Percentiles rank a stretch among this genome's conserved stretches.
Evolutionary conservation across 2,888 invertebrate genomes (phyloP).

Genomic region (Patella ulyssiponensis): DNA sequence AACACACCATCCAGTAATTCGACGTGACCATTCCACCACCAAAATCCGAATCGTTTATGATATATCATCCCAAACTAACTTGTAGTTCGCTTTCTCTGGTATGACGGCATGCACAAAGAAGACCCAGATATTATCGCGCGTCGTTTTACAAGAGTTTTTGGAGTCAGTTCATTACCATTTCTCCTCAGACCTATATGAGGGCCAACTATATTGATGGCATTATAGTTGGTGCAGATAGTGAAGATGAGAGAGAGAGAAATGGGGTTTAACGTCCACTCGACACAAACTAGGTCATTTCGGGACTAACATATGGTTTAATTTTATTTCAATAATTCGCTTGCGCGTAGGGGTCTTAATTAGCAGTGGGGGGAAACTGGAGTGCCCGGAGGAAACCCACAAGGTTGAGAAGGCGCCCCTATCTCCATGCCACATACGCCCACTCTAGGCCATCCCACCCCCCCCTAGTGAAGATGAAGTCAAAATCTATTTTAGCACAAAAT

Average conservation of each 20-base stretch:
- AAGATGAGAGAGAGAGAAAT: constrained; percentile 1
- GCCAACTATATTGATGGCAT: background rate
- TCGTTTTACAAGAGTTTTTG: background rate
- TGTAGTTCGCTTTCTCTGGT: background rate
- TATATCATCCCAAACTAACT: background rate
- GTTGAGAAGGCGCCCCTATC: no score
- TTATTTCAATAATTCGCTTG: no score
- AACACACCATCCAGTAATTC: background rate
- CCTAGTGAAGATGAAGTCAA: no score
- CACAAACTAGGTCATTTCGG: no score
- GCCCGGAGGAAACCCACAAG: no score
- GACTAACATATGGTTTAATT: no score
- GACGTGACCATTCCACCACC: background rate
- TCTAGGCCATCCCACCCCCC: no score
- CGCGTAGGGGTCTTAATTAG: no score
- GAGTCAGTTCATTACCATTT: background rate
- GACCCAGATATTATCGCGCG: background rate
- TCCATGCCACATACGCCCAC: no score
- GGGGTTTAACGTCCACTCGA: no score
- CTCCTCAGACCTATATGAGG: background rate
- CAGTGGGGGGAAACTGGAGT: no score
- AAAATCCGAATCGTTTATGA: background rate
- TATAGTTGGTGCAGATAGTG: background rate
- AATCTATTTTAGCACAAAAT: no score
- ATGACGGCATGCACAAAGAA: background rate